Conservation (phyloP, 2,888 invertebrate genomes). For the Eucera pruinosa region DNA sequence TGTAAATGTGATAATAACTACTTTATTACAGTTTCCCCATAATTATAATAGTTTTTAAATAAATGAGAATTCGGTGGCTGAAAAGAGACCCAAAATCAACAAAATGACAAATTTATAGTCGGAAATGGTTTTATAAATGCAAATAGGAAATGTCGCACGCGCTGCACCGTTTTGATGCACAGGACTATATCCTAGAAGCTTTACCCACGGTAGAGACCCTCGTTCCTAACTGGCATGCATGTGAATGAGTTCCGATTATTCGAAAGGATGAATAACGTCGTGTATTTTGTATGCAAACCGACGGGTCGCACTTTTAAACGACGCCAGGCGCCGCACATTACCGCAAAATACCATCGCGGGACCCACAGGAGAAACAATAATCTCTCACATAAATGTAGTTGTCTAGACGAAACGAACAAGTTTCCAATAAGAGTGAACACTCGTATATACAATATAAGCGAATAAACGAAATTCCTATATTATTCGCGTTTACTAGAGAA, state of each 20-base stretch:
- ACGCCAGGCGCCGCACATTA: constrained; percentile 49
- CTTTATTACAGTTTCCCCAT: no score
- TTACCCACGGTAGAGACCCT: constrained; percentile 17
- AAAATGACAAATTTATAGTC: no score
- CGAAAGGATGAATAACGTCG: constrained; percentile 70
- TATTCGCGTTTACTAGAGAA: background rate
- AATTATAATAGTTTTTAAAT: no score
- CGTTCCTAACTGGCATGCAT: constrained; percentile 55
- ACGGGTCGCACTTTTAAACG: constrained; percentile 47
- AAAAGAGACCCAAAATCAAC: no score
- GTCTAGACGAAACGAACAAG: constrained; percentile 2
- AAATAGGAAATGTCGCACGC: no score
- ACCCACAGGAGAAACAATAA: constrained; percentile 35
- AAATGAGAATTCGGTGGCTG: no score
- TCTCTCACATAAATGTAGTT: constrained; percentile 27
- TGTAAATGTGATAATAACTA: no score
- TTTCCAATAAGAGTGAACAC: background rate
- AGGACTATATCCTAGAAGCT: no score
- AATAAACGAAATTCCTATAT: no score
- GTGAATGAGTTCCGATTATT: constrained; percentile 72
- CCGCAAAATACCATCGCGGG: background rate
- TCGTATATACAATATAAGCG: background rate
- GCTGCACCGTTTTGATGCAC: no score
- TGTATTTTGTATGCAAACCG: constrained; percentile 72
- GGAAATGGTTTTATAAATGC: no score